Percentiles rank a stretch among this genome's conserved stretches.
Conservation (phyloP, 2,888 invertebrate species). For the Asteroscopus sphinx region DNA sequence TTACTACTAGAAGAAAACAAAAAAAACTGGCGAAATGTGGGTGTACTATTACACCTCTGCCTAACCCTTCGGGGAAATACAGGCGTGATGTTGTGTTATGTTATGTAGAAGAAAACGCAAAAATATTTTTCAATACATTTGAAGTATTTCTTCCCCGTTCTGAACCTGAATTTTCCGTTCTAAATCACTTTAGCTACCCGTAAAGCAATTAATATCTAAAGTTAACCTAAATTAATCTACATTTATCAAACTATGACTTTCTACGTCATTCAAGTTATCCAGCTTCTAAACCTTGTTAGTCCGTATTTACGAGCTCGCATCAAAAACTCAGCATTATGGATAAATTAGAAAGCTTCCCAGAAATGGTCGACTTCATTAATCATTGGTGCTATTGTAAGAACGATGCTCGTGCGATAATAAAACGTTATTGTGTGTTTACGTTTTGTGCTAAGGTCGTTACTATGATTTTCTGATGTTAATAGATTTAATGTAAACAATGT, state of each 20-base stretch:
- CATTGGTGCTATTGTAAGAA: slow-evolving; percentile 47
- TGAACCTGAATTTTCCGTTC: no score
- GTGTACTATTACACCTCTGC: no score
- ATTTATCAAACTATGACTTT: slow-evolving; percentile 4
- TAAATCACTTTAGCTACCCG: no score
- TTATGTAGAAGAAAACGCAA: no score
- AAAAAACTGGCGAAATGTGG: no score
- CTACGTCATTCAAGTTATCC: slow-evolving; percentile 20
- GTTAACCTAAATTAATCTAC: neutral
- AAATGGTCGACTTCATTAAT: slow-evolving; percentile 58
- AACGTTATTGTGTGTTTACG: slow-evolving; percentile 16
- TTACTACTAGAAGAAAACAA: no score
- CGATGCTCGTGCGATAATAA: slow-evolving; percentile 32
- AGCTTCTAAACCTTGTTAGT: slow-evolving; percentile 32
- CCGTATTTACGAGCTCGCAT: slow-evolving; percentile 44
- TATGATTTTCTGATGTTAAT: neutral
- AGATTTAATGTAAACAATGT: no score
- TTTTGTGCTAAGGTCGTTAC: neutral
- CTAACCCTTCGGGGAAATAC: no score
- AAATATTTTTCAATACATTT: no score
- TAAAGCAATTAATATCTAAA: neutral
- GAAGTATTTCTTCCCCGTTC: no score
- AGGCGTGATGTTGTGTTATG: no score
- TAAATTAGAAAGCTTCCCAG: slow-evolving; percentile 57
- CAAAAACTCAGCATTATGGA: slow-evolving; percentile 59